Evolutionary conservation across 2,888 invertebrate species (phyloP).

Genomic region (Cephus nigrinus): DNA sequence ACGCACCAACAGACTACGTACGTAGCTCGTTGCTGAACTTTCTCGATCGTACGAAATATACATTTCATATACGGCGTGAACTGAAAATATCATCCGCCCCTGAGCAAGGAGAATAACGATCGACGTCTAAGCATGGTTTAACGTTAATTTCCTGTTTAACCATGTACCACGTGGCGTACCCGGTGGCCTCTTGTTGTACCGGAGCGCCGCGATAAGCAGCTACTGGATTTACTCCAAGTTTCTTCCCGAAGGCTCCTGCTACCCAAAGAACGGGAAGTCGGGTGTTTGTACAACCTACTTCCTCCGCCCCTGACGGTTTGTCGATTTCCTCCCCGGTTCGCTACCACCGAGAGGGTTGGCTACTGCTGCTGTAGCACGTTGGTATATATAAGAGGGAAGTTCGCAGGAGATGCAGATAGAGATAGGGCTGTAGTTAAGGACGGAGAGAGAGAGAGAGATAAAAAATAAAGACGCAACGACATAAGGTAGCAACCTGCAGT

Average conservation of each 20-base stretch:
- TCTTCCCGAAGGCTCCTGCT: not conserved
- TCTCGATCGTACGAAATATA: not conserved
- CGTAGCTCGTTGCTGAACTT: rapidly evolving
- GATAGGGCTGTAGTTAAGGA: not conserved
- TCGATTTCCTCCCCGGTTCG: not conserved
- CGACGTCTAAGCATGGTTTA: not conserved
- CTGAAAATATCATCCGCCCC: not conserved
- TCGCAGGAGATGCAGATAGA: not conserved
- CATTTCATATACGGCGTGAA: not conserved
- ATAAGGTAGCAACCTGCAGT: not conserved
- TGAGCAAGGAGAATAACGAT: not conserved
- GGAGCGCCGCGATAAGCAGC: not conserved
- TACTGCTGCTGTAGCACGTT: not conserved
- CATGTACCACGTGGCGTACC: not conserved
- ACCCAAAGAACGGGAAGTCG: not conserved
- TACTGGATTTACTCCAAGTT: not conserved
- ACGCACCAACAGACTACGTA: not conserved
- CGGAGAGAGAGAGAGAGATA: not conserved
- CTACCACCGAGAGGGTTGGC: not conserved
- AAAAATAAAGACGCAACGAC: not conserved
- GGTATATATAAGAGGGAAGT: not conserved
- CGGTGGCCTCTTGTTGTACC: not conserved
- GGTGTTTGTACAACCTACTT: not conserved
- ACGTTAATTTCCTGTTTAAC: not conserved
- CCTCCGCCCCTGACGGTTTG: not conserved